Conservation (phyloP, 2,888 invertebrate genomes). For the Mimas tiliae region DNA sequence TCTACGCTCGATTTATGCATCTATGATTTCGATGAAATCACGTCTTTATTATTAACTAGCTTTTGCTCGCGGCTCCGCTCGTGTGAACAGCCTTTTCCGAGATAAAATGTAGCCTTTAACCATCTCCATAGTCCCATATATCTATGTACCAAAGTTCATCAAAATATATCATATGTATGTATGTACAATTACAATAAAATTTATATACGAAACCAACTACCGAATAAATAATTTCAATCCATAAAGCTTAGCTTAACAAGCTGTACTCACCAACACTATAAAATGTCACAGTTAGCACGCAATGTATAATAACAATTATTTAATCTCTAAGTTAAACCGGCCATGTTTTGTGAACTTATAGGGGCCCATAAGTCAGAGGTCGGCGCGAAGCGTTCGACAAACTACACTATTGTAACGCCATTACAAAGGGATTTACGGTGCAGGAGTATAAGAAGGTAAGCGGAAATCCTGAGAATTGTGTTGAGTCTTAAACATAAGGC, state of each 20-base stretch:
- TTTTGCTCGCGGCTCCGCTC: too few species aligned
- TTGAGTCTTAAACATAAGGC: not conserved
- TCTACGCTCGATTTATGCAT: not conserved
- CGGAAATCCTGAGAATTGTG: not conserved
- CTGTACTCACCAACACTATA: not conserved
- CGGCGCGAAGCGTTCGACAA: slow-evolving; percentile 70
- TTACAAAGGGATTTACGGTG: slow-evolving; percentile 32
- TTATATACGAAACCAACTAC: not conserved
- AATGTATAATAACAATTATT: slow-evolving; percentile 38
- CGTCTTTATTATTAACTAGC: too few species aligned
- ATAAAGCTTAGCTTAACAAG: not conserved
- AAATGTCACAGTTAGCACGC: slow-evolving; percentile 31
- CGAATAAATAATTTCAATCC: not conserved
- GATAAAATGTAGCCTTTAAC: too few species aligned
- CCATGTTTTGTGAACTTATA: slow-evolving; percentile 57
- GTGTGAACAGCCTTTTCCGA: too few species aligned
- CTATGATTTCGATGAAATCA: not conserved
- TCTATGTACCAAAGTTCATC: too few species aligned
- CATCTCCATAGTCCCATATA: too few species aligned
- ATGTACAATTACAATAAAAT: too few species aligned
- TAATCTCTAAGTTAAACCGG: slow-evolving; percentile 41
- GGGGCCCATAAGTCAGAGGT: slow-evolving; percentile 67
- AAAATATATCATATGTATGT: too few species aligned
- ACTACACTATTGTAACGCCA: slow-evolving; percentile 65
- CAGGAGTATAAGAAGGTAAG: not conserved